Base-by-base conservation (phyloP, 2,888 invertebrate genomes). In the Zootermopsis nevadensis region DNA sequence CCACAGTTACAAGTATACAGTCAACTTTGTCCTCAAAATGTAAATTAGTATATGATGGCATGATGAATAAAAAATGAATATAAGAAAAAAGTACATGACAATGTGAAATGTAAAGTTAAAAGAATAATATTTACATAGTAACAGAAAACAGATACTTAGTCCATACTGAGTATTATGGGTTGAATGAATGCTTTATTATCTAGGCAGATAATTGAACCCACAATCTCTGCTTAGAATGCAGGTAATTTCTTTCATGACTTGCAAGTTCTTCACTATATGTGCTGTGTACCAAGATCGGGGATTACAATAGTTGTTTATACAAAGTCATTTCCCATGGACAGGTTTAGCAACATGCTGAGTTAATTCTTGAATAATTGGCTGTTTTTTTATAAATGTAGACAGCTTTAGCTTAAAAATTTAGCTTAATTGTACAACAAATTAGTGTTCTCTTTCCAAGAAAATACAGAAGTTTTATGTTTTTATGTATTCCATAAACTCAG, bases 1-100 rank as follows among this genome's bases (percentile, higher is more conserved):
- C 33, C 69, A 33, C 15, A 38, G 10, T 22, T 72, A 31, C 27
- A 67, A 30, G 27, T 66, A 66, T 66, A n/a, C 27, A 27, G n/a
- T 66, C 27, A 66, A 0, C 7, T 38, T 74, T 74, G 74, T 74
- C 38, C 74, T 74, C 38, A 38, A 74, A 74, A 38, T 74, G 38
- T 19, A 74, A 38, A 27, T 38, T 33, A 1, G 19, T 10, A 74
- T 15, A n/a, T 10, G 27, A 60, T 60, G 27, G 8, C n/a, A 60
- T 60, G 60, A 60, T 48, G 12, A 8, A 27, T 60, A n/a, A 27
- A 27, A 60, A 60, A 60, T 60, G n/a, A 60, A 60, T n/a, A 27
- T 27, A 60, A 60, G 60, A 8, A 60, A 27, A n/a, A 60, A n/a
- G 0, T 60, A 60, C 12, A 12, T 60, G 60, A 60, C 60, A 60